Evolutionary conservation across 2,888 invertebrate genomes (phyloP).

Genomic region (Xylocampa areola): DNA sequence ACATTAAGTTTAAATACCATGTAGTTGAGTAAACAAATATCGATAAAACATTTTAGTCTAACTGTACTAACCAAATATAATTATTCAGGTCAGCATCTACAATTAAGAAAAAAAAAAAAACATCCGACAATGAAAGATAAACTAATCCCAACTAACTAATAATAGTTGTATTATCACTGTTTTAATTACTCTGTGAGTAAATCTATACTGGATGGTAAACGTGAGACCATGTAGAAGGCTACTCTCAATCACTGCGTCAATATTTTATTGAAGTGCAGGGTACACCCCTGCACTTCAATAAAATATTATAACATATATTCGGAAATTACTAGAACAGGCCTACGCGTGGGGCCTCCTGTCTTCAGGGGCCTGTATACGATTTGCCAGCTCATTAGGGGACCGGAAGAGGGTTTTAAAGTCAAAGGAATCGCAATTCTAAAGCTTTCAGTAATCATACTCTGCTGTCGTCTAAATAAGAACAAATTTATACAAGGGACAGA

Average conservation of each 20-base stretch:
- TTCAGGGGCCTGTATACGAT: neutral
- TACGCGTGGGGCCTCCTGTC: conserved; percentile 2
- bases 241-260: conserved; percentile 6
- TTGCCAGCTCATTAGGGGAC: conserved; percentile 15
- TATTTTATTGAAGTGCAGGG: conserved; percentile 24
- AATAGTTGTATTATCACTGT: neutral
- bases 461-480: neutral
- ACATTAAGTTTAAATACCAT: too few species aligned
- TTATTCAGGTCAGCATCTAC: too few species aligned
- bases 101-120: too few species aligned
- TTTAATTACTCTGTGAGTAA: neutral
- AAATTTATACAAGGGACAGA: neutral
- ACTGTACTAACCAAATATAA: too few species aligned
- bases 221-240: neutral
- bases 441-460: neutral
- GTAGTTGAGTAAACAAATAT: too few species aligned
- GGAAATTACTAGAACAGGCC: conserved; percentile 18
- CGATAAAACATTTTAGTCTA: too few species aligned
- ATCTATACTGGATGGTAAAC: neutral
- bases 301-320: too few species aligned
- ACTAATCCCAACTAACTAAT: neutral
- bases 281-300: too few species aligned
- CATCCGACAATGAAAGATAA: neutral
- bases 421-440: neutral
- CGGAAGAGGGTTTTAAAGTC: conserved; percentile 3